Evolutionary conservation across 2,888 invertebrate species (phyloP).

Genomic region (Cephus pulcher): DNA sequence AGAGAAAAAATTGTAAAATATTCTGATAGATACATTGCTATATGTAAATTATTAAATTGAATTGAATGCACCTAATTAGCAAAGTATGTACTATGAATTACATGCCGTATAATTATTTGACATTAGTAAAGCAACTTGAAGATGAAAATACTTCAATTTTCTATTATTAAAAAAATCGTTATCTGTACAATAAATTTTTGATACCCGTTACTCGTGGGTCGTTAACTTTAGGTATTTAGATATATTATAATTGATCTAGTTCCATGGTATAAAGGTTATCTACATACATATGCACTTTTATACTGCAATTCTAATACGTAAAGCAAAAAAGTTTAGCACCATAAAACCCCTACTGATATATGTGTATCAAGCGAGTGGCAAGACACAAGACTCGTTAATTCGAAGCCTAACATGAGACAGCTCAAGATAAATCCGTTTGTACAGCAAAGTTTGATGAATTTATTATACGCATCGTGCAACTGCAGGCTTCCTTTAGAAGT

Average conservation of each 20-base stretch:
- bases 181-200: background rate
- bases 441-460: constrained; percentile 43
- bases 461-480: background rate
- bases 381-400: background rate
- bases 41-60: background rate
- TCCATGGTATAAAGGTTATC: background rate
- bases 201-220: background rate
- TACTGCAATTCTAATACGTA: background rate
- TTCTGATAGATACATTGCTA: background rate
- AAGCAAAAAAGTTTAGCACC: background rate
- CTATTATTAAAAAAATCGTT: background rate
- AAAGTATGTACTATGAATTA: too few relatives aligned
- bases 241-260: background rate
- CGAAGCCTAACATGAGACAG: constrained; percentile 16
- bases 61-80: too few relatives aligned
- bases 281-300: background rate
- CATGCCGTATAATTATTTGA: too few relatives aligned
- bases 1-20: background rate
- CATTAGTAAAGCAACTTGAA: too few relatives aligned
- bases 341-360: background rate
- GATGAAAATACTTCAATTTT: too few relatives aligned
- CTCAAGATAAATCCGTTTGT: constrained; percentile 38
- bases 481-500: constrained; percentile 23
- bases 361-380: background rate
- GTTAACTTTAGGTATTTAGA: background rate